Evolutionary conservation across 2,113 vertebrate genomes (phyloP), one percentile per base, ranked within the genome.

Genomic region (Cottus gobio): DNA sequence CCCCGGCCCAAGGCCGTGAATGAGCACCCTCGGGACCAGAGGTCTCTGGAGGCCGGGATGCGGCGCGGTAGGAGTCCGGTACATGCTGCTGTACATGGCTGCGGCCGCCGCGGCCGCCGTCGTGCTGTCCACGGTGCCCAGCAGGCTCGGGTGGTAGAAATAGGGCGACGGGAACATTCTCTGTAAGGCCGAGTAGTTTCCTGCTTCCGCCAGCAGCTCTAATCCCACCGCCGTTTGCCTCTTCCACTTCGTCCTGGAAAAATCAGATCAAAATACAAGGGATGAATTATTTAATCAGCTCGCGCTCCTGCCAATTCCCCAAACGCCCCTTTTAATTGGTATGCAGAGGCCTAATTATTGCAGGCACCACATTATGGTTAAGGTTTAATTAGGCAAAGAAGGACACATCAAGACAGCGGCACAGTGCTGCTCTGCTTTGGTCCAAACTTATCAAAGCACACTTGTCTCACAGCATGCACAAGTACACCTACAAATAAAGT

Each of bases 21-120:
- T 98, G 89, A 99, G 96, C 85, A 99, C 98, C 58, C 98, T 95
- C 65, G 98, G 98, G 90, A 99, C 98, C 68, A 99, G 95, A 39
- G 98, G 98, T 94, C 98, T 95, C 96, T 99, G 98, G 80, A 99
- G 95, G 90, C 96, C 93, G 42, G 97, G 98, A 63, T 98, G 98
- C 75, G 98, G 97, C 0, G 97, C 91, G 0, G 97, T 94, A 71
- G 97, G 97, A 97, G 97, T 98, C 96, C 98, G 97, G 93, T 99
- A 99, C 97, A 99, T 98, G 88, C 96, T 97, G 95, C 97, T 98
- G 96, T 99, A 99, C 98, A 99, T 98, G 68, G 97, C 98, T 5
- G 97, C 97, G 15, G 97, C 98, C 0, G 97, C 97, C 0, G 98
- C 97, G 0, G 98, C 98, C 9, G 98, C 98, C 13, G 98, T 97